Percentiles rank a stretch among this genome's conserved stretches.
Evolutionary conservation across 2,888 invertebrate species (phyloP).

Genomic region (Lithosia quadra): DNA sequence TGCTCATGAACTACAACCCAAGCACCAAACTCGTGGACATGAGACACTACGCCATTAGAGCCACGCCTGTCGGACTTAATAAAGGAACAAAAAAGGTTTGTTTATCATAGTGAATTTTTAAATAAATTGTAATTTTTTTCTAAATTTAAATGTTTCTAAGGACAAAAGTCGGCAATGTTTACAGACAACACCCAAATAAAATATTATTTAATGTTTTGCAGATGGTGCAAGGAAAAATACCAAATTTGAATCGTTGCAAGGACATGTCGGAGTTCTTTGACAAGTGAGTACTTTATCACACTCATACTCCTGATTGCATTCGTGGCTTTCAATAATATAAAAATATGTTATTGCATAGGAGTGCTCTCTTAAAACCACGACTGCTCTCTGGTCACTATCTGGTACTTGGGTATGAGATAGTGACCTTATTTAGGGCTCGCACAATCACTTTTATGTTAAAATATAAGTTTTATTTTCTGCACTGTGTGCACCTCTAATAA

Average conservation of each 20-base stretch:
- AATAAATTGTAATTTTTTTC: too few species aligned
- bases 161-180: not conserved
- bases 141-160: too few species aligned
- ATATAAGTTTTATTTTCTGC: too few species aligned
- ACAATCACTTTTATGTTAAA: too few species aligned
- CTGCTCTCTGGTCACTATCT: too few species aligned
- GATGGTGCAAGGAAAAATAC: slow-evolving; percentile 95
- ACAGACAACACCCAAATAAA: not conserved
- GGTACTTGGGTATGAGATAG: too few species aligned
- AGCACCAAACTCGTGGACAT: slow-evolving; percentile 95
- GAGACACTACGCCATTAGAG: slow-evolving; percentile 97
- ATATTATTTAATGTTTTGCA: slow-evolving; percentile 50
- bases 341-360: too few species aligned
- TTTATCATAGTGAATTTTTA: not conserved
- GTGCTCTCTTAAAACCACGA: too few species aligned
- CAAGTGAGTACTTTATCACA: slow-evolving; percentile 87
- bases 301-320: not conserved
- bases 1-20: slow-evolving; percentile 96
- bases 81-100: slow-evolving; percentile 94
- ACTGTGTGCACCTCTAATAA: too few species aligned
- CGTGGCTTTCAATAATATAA: not conserved
- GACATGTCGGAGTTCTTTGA: slow-evolving; percentile 96
- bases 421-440: too few species aligned
- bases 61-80: slow-evolving; percentile 96
- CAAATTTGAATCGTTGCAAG: slow-evolving; percentile 93